A percentile compares a stretch with the other conserved stretches of the same genome.
Evolutionary conservation across 2,113 vertebrate genomes (phyloP).

Genomic region (Hydropotes inermis): DNA sequence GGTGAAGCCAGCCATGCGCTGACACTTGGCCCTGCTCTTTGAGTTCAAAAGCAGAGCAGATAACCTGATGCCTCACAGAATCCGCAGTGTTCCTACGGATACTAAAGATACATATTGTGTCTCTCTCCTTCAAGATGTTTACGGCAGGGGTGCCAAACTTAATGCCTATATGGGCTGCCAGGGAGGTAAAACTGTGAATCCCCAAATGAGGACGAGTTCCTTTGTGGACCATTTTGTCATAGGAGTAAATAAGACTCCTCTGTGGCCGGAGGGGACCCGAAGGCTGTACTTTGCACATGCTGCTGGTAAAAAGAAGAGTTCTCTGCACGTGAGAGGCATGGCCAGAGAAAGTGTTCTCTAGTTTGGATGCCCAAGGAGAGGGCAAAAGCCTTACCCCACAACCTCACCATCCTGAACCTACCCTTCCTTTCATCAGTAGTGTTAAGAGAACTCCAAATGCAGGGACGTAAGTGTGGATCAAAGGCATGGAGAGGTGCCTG

Average conservation of each 20-base stretch:
- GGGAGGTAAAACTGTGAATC: not conserved
- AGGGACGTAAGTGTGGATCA: not conserved
- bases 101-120: not conserved
- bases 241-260: not conserved
- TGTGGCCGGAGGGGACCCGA: not conserved
- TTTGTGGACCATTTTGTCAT: not conserved
- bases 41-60: not conserved
- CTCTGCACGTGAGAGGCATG: not conserved
- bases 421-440: not conserved
- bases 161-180: not conserved
- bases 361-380: not conserved
- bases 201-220: no score
- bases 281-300: not conserved
- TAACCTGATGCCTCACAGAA: not conserved
- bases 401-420: not conserved
- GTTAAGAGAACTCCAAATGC: not conserved
- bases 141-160: not conserved
- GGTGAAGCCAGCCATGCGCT: not conserved
- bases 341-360: not conserved
- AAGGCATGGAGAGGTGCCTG: not conserved
- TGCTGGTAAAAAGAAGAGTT: not conserved
- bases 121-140: not conserved
- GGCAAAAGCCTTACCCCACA: not conserved
- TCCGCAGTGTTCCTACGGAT: not conserved
- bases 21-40: not conserved